phyloP scores from a whole-genome alignment of 2,113 vertebrate species.

The Sinocyclocheilus maitianheensis region DNA sequence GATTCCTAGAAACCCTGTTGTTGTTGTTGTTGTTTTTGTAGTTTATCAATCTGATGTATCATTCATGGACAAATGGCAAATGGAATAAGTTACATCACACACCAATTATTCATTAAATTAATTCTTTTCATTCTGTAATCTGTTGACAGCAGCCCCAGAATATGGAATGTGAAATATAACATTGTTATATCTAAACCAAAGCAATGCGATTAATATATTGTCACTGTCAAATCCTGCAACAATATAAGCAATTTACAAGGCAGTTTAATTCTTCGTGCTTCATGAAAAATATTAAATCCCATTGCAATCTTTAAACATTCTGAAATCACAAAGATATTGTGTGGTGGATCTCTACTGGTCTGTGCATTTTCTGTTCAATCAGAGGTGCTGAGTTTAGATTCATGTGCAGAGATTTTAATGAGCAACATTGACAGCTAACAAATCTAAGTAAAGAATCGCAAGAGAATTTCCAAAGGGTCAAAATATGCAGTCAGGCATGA shows the following conservation, averaged over 20 bases:
- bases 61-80: neutral
- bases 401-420: constrained; percentile 4
- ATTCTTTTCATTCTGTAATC: neutral
- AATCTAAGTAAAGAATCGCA: neutral
- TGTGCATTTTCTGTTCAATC: neutral
- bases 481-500: neutral
- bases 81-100: neutral
- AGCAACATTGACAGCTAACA: neutral
- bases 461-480: neutral
- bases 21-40: too few relatives aligned
- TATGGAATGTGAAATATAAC: neutral
- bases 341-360: neutral
- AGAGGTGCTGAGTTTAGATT: neutral
- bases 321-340: neutral
- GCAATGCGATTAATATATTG: neutral
- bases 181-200: neutral
- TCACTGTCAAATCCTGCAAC: neutral
- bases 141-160: neutral
- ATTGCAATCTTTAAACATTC: neutral
- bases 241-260: neutral
- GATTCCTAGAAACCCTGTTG: too few relatives aligned
- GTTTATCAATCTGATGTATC: neutral
- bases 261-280: neutral
- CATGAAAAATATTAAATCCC: neutral
- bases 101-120: neutral